Evolutionary conservation across 2,888 invertebrate genomes (phyloP), one percentile per base, ranked within the genome.

Genomic region (Cerceris ruficornis): DNA sequence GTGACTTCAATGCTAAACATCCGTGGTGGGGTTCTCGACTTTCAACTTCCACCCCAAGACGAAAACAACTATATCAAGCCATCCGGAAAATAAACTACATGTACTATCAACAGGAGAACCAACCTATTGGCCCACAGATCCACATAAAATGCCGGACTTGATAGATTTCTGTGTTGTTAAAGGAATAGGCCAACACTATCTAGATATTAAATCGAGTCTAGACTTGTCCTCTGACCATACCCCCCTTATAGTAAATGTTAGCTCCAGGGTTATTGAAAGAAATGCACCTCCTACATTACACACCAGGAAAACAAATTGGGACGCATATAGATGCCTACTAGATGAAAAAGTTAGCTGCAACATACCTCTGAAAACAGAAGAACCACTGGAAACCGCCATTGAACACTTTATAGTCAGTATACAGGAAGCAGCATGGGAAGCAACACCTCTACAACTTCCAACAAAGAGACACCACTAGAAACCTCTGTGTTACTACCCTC

Each of bases 21-120:
- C 74, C 66, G 6, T 17, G 50, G 42, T 86, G 84, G 85, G 87
- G 87, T 8, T 83, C 82, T 14, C 75, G 82, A 70, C 61, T 77
- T 42, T 76, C 52, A 0, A 80, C 69, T 2, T 52, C 76, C 9
- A n/a, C n/a, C n/a, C n/a, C n/a, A n/a, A 82, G 67, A 70, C 77
- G 76, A 7, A 64, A 67, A 59, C 62, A 78, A 66, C 50, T 82
- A n/a, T 60, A 11, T 7, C 7, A 15, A 7, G 17, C 57, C 7
- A 57, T 57, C 5, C 15, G 6, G 6, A 17, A 15, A 6, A 57
- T 17, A 57, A 57, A 6, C 39, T 57, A 57, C 6, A 9, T 7
- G 5, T 7, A 6, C 39, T 57, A 13, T 28, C 57, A 6, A 57
- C 57, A 6, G 57, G 57, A 4, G 17, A 57, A 39, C 57, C 57